Percentiles rank a stretch among this genome's conserved stretches.
Evolutionary conservation across 2,888 invertebrate species (phyloP).

Genomic region (Biston betularia): DNA sequence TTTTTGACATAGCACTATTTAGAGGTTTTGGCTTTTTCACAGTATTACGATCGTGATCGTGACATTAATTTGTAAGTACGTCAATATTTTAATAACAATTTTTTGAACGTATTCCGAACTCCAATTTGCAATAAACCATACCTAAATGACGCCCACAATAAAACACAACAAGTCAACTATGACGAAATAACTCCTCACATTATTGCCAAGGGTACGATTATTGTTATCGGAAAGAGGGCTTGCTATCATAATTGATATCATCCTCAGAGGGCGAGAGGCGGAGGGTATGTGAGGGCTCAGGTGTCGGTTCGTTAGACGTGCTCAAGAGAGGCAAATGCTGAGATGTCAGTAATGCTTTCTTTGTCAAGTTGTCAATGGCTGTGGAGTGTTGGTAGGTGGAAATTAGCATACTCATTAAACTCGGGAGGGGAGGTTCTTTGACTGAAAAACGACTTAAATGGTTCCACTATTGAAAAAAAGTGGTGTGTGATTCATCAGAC

Average conservation of each 20-base stretch:
- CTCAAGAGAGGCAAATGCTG: slow-evolving; percentile 39
- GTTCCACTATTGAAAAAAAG: too few species aligned
- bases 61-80: too few species aligned
- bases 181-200: slow-evolving; percentile 21
- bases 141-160: slow-evolving; percentile 22
- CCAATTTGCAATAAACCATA: background rate
- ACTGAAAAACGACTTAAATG: too few species aligned
- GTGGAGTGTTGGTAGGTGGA: background rate
- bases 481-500: too few species aligned
- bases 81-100: too few species aligned
- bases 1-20: too few species aligned
- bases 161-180: slow-evolving; percentile 20
- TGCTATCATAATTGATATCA: slow-evolving; percentile 50
- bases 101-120: background rate
- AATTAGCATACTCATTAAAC: background rate
- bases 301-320: slow-evolving; percentile 35
- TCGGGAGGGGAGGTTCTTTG: background rate
- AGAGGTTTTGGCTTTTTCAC: too few species aligned
- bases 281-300: slow-evolving; percentile 38
- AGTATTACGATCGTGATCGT: too few species aligned
- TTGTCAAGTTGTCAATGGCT: slow-evolving; percentile 20
- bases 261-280: slow-evolving; percentile 24
- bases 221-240: slow-evolving; percentile 40
- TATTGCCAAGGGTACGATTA: slow-evolving; percentile 28
- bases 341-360: slow-evolving; percentile 37